Conservation (phyloP, 2,797 vertebrate species). For the Enoplosus armatus region DNA sequence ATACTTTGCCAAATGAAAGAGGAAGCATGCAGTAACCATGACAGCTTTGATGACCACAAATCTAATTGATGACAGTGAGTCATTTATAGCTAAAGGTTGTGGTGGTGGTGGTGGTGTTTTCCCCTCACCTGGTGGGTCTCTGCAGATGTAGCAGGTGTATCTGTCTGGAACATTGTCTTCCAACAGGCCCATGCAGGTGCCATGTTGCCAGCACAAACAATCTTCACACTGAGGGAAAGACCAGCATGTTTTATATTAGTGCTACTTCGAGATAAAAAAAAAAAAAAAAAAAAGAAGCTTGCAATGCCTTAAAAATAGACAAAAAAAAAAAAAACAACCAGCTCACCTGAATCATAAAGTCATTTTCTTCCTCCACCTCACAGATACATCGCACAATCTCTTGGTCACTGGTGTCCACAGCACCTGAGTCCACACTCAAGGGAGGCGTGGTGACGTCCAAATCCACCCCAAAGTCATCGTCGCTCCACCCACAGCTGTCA, state of each 20-base stretch:
- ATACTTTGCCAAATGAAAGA: background rate
- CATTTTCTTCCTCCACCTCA: slow-evolving; percentile 96
- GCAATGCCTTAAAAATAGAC: background rate
- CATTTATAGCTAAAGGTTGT: background rate
- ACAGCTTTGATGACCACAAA: background rate
- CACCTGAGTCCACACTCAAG: slow-evolving; percentile 88
- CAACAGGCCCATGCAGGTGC: slow-evolving; percentile 97
- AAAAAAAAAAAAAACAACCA: background rate
- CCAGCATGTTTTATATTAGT: background rate
- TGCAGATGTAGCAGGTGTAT: slow-evolving; percentile 96
- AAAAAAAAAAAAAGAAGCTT: background rate
- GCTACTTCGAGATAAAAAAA: background rate
- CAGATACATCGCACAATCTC: slow-evolving; percentile 96
- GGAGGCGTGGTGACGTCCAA: slow-evolving; percentile 91
- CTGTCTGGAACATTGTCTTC: slow-evolving; percentile 96
- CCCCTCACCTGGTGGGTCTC: slow-evolving; percentile 94
- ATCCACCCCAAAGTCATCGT: slow-evolving; percentile 91
- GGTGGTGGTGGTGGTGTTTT: too few relatives aligned
- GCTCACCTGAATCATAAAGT: slow-evolving; percentile 98
- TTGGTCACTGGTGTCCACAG: slow-evolving; percentile 87
- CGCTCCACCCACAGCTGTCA: slow-evolving; percentile 95
- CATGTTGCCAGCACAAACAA: slow-evolving; percentile 98
- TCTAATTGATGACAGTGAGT: background rate
- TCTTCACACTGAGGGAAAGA: slow-evolving; percentile 92
- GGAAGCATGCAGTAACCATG: background rate